phyloP scores from a whole-genome alignment of 1,140 invertebrate species.

The Vanessa tameamea region DNA sequence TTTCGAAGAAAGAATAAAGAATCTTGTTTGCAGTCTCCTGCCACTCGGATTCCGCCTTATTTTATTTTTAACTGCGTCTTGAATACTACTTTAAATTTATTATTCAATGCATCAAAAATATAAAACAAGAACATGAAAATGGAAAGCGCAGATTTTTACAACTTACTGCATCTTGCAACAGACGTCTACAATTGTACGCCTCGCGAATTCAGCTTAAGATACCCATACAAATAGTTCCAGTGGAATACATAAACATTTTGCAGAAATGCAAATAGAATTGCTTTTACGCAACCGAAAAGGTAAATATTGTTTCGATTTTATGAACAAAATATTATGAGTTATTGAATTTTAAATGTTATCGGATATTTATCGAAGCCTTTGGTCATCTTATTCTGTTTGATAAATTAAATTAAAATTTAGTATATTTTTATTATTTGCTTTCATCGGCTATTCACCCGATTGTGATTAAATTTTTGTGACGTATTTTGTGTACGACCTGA shows the following conservation, averaged over 20 bases:
- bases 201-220: neutral
- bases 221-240: neutral
- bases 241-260: neutral
- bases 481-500: too few relatives aligned
- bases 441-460: too few relatives aligned
- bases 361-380: neutral
- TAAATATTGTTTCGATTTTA: neutral
- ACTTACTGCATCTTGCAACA: neutral
- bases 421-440: too few relatives aligned
- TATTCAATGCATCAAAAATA: neutral
- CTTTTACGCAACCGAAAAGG: neutral
- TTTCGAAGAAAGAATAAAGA: conserved; percentile 7
- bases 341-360: neutral
- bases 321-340: neutral
- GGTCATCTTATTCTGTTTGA: neutral
- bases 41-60: neutral
- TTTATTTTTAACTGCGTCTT: conserved; percentile 9
- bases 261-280: neutral
- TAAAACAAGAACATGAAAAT: conserved; percentile 4
- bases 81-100: conserved; percentile 15
- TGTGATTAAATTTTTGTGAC: too few relatives aligned
- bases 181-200: neutral
- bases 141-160: conserved; percentile 6
- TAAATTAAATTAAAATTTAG: neutral
- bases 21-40: conserved; percentile 5